Evolutionary conservation across 2,113 vertebrate genomes (phyloP).

Genomic region (Indicator indicator): DNA sequence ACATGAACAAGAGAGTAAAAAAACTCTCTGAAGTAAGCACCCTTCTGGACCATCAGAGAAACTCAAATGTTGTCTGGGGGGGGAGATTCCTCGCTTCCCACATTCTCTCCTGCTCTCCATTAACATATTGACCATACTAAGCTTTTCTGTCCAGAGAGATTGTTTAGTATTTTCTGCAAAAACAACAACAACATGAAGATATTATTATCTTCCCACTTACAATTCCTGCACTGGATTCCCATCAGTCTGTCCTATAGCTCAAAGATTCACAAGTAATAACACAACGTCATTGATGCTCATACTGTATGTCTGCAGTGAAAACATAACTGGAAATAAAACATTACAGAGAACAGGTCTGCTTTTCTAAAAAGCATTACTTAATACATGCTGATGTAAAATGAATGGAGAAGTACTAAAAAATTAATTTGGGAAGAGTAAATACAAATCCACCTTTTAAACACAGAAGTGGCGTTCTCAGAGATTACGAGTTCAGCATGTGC

Average conservation of each 20-base stretch:
- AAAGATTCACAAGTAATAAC: background rate
- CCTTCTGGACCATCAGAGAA: background rate
- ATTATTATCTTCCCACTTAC: background rate
- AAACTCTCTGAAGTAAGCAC: background rate
- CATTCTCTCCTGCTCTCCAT: background rate
- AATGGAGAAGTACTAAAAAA: background rate
- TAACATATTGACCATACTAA: background rate
- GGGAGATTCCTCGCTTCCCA: background rate
- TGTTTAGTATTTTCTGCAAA: background rate
- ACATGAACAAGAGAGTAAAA: background rate
- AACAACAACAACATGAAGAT: background rate
- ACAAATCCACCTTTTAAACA: background rate
- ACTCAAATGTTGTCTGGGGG: background rate
- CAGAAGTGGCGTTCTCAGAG: background rate
- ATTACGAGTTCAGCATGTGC: background rate
- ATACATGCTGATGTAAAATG: background rate
- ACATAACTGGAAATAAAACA: background rate
- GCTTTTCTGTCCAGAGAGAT: background rate
- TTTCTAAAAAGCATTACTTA: background rate
- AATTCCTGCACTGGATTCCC: accelerated
- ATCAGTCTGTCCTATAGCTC: background rate
- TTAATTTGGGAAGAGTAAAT: background rate
- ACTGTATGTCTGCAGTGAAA: background rate
- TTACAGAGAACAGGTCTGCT: background rate
- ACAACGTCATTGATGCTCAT: background rate